Percentiles rank a stretch among this genome's conserved stretches.
These are phyloP conservation scores for Halictus rubicundus DNA, from an alignment of 1,140 invertebrate genomes.

Conservation along the genomic window DNA sequence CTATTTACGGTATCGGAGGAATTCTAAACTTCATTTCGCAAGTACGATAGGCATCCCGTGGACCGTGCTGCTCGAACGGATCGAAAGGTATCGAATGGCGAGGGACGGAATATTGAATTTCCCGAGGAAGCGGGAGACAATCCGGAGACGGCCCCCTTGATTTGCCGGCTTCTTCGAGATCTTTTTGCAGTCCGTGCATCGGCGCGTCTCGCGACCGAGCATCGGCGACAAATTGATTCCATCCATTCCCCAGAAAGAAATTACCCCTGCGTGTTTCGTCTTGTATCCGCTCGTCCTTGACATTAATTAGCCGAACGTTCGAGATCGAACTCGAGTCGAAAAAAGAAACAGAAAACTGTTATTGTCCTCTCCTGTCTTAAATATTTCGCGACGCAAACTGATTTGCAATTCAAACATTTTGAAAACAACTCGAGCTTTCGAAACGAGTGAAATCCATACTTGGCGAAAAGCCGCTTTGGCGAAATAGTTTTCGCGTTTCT, in stretches of 20 bases:
- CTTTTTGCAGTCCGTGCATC: background rate
- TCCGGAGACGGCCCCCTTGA: constrained; percentile 29
- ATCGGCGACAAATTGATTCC: background rate
- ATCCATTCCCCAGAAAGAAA: background rate
- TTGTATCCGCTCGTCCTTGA: too few relatives aligned
- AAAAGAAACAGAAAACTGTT: too few relatives aligned
- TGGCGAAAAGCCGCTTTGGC: too few relatives aligned
- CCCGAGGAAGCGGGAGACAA: constrained; percentile 41
- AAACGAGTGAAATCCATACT: too few relatives aligned
- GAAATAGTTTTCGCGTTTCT: too few relatives aligned
- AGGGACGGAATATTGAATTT: constrained; percentile 61
- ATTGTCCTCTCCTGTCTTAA: too few relatives aligned
- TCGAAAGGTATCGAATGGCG: constrained; percentile 48
- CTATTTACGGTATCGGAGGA: constrained; percentile 40
- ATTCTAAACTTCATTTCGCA: constrained; percentile 52
- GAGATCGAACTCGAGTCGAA: too few relatives aligned
- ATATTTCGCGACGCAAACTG: too few relatives aligned
- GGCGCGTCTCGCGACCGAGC: background rate
- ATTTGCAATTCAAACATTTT: too few relatives aligned
- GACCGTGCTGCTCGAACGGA: constrained; percentile 34
- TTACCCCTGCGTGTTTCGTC: background rate
- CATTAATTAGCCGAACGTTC: too few relatives aligned
- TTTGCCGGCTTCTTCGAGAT: background rate
- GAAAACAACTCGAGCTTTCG: too few relatives aligned
- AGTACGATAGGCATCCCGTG: constrained; percentile 45